Conservation (phyloP, 2,113 vertebrate species). For the Pithys albifrons region DNA sequence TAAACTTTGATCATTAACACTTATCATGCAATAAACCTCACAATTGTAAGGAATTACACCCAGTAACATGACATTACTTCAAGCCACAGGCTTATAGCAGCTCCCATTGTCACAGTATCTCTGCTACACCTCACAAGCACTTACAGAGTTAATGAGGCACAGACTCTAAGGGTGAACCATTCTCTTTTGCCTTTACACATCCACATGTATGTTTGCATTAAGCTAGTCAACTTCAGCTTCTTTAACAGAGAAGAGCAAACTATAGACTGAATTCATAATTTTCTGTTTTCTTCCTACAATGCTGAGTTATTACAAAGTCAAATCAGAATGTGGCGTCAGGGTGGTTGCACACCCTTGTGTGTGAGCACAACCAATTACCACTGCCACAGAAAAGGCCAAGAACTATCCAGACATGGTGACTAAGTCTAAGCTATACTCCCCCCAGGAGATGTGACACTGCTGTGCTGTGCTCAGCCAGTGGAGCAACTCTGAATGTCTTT, state of each 20-base stretch:
- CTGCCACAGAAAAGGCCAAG: not conserved
- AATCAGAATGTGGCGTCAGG: not conserved
- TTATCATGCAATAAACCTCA: not conserved
- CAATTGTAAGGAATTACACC: not conserved
- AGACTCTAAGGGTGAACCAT: not conserved
- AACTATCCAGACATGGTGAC: not conserved
- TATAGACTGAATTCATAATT: not conserved
- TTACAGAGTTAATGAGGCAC: not conserved
- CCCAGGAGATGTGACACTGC: not conserved
- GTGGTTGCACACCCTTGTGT: not conserved
- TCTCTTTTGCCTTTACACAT: not conserved
- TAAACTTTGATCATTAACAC: not conserved
- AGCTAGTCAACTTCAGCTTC: not conserved
- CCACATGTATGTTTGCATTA: rapidly evolving
- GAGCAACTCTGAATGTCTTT: not conserved
- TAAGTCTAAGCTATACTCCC: not conserved
- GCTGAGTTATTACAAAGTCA: not conserved
- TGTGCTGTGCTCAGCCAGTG: not conserved
- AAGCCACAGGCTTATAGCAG: not conserved
- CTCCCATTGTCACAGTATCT: not conserved
- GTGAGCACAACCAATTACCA: not conserved
- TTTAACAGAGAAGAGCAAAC: not conserved
- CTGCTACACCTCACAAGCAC: not conserved
- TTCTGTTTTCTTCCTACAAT: not conserved
- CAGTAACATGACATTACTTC: not conserved